Base-by-base conservation (phyloP, 2,797 vertebrate species). In the Cossypha niveicapilla region DNA sequence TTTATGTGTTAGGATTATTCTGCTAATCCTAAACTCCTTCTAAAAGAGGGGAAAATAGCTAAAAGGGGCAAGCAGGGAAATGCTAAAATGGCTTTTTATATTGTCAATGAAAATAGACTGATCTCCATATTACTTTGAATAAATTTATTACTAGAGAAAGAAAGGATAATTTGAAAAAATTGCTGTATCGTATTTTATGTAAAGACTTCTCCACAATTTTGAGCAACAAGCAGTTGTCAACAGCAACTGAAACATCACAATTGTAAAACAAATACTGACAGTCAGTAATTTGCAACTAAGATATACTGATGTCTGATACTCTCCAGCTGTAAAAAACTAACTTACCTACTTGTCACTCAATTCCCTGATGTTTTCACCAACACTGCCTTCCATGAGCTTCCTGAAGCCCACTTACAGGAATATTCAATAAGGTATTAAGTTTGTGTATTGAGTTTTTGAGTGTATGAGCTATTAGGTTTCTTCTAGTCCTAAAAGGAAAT, bases 211-310 rank as follows among this genome's bases (percentile, higher is more conserved):
- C 7, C 67, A 37, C 47, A 73, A 53, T 93, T 90, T 75, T 2
- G 8, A 92, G 60, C 37, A 63, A 66, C 17, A 53, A 63, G 27
- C 37, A 63, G 56, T 35, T 94, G 79, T 84, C 77, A 86, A 66
- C 70, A 90, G 58, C 41, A 84, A 53, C 25, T 53, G 77, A 86
- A 96, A 84, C 57, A 88, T 82, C 63, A 37, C 51, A 86, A 62
- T 53, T 39, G 41, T 48, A 73, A 94, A 90, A 60, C 66, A 94
- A 92, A 86, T 17, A 75, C 48, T 94, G 86, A 56, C 68, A 86
- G 65, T 50, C 57, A 75, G 82, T 83, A 86, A 84, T 92, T 88
- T 86, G n/a, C 47, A 73, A 6, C 70, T 58, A 39, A 84, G 56
- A 67, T 70, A 39, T 25, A 72, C 21, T 44, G 60, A 75, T 90